Evolutionary conservation across 2,888 invertebrate genomes (phyloP), one percentile per base, ranked within the genome.

Genomic region (Dromius quadrimaculatus): DNA sequence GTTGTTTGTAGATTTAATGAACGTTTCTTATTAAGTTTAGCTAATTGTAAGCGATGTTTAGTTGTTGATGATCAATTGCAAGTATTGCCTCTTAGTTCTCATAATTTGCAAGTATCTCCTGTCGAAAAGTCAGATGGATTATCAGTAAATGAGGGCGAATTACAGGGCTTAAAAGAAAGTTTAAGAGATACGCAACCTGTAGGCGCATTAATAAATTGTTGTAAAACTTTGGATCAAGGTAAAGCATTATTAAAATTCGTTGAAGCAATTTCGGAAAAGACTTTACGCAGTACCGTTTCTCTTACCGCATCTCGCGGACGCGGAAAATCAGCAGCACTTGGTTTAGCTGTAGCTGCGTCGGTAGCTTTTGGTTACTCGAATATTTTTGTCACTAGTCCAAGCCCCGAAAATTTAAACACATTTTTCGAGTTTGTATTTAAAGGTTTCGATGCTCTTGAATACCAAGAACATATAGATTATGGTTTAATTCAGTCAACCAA

Each of bases 301-400:
- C 84, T 99, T 72, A 99, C 98, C 0, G 98, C 99, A 13, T 93
- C 97, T 2, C 88, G 99, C 84, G 98, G 99, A 34, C 88, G 99
- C 68, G 99, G 99, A 74, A 99, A 99, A 85, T 99, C 98, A 0
- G 99, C 99, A 0, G 95, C 98, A 2, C 85, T 99, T 43, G 98
- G 98, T 0, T 85, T 99, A 15, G 90, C 98, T 0, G 91, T 99
- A 11, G 92, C 94, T 5, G 93, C 92, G 0, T 92, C 94, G 0
- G 87, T 95, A 1, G 91, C 93, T 0, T 91, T 93, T 76, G 90
- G 92, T 19, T 87, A 87, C 78, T 93, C 95, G 36, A 97, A 97
- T 81, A 93, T 98, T 72, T 98, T 97, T 84, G 97, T 99, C 34
- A 98, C 99, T 0, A 96, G 97, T 64, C 99, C 99, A 0, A 94